These are phyloP conservation scores for Etheostoma spectabile DNA, from an alignment of 2,113 vertebrate species.

Conservation along the genomic window DNA sequence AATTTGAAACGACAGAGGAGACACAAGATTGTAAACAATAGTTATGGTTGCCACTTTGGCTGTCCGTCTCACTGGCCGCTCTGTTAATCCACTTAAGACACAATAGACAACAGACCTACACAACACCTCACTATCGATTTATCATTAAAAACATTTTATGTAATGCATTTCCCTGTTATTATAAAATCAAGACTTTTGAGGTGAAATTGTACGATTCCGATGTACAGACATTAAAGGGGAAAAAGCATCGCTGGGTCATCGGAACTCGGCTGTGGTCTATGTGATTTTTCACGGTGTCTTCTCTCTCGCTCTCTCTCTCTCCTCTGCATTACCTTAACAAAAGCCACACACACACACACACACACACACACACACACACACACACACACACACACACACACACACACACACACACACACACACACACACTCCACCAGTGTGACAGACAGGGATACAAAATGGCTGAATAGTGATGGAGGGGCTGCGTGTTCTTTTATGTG, in stretches of 20 bases:
- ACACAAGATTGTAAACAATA: slow-evolving; percentile 74
- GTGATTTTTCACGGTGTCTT: slow-evolving; percentile 78
- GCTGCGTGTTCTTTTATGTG: slow-evolving; percentile 74
- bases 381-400: slow-evolving; percentile 56
- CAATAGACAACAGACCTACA: slow-evolving; percentile 61
- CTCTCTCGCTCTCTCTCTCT: slow-evolving; percentile 54
- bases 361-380: slow-evolving; percentile 57
- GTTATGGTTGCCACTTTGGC: slow-evolving; percentile 78
- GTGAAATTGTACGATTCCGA: slow-evolving; percentile 10
- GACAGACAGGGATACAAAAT: slow-evolving; percentile 81
- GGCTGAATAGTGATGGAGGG: slow-evolving; percentile 82
- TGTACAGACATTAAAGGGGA: slow-evolving; percentile 22
- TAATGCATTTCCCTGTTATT: slow-evolving; percentile 10
- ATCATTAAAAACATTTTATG: slow-evolving; percentile 31
- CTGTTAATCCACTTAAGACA: slow-evolving; percentile 82
- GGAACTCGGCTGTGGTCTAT: slow-evolving; percentile 52
- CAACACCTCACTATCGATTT: slow-evolving; percentile 33
- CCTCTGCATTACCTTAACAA: slow-evolving; percentile 80
- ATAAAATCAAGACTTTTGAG: slow-evolving; percentile 13
- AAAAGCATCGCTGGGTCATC: slow-evolving; percentile 41
- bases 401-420: slow-evolving; percentile 58
- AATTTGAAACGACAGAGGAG: slow-evolving; percentile 69
- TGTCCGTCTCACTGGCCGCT: slow-evolving; percentile 75
- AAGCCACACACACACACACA: slow-evolving; percentile 68
- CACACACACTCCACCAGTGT: slow-evolving; percentile 65